phyloP scores from a whole-genome alignment of 1,140 invertebrate species.

The Calosoma granatense region DNA sequence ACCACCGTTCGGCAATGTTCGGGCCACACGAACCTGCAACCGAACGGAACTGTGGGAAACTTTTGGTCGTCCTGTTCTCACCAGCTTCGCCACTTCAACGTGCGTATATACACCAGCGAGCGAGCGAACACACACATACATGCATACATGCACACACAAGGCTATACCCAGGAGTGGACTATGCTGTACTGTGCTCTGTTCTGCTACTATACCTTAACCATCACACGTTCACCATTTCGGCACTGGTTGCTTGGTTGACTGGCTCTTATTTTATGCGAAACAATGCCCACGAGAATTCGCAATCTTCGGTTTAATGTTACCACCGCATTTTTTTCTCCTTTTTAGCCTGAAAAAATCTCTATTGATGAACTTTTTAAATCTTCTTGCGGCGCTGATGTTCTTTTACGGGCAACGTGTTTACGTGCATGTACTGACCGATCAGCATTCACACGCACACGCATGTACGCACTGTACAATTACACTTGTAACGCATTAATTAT shows the following conservation, averaged over 20 bases:
- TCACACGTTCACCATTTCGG: not conserved
- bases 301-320: not conserved
- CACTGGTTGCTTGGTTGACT: too few relatives aligned
- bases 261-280: not conserved
- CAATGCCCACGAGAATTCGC: not conserved
- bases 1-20: not conserved
- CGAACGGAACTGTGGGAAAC: slow-evolving; percentile 3
- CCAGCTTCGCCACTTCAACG: not conserved
- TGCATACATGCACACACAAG: not conserved
- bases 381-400: too few relatives aligned
- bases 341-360: not conserved
- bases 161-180: not conserved
- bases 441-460: too few relatives aligned
- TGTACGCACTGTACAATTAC: too few relatives aligned
- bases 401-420: too few relatives aligned
- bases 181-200: too few relatives aligned
- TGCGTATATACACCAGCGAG: not conserved
- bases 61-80: slow-evolving; percentile 1
- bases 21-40: not conserved
- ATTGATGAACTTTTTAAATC: too few relatives aligned
- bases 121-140: not conserved
- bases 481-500: too few relatives aligned
- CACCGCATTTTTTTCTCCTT: not conserved
- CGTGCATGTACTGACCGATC: too few relatives aligned
- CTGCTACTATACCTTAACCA: not conserved